phyloP scores from a whole-genome alignment of 2,888 invertebrate genomes.

The Steinernema scapterisci region DNA sequence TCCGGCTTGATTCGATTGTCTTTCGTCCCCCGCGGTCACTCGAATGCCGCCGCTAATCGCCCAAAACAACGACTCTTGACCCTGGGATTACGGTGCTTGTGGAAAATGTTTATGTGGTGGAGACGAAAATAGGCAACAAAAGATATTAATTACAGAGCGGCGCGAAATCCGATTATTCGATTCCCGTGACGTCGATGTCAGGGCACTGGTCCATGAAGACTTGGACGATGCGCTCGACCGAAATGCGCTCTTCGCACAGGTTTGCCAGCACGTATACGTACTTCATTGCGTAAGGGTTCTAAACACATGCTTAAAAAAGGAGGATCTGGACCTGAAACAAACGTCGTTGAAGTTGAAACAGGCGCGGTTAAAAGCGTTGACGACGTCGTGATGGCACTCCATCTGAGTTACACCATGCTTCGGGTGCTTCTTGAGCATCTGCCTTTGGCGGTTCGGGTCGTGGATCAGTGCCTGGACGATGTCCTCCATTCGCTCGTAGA shows the following conservation, averaged over 20 bases:
- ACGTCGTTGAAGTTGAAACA: conserved; percentile 69
- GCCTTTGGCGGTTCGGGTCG: conserved; percentile 41
- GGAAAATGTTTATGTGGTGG: not conserved
- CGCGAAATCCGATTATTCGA: not conserved
- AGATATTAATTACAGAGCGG: not conserved
- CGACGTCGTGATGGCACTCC: conserved; percentile 68
- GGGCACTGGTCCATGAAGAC: conserved; percentile 48
- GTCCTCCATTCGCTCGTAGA: conserved; percentile 37
- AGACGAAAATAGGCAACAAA: not conserved
- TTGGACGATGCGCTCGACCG: conserved; percentile 42
- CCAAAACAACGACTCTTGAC: not conserved
- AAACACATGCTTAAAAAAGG: conserved; percentile 35
- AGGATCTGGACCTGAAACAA: not conserved
- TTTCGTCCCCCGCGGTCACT: not conserved
- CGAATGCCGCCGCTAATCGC: not conserved
- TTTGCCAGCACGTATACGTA: conserved; percentile 69
- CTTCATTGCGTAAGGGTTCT: conserved; percentile 69
- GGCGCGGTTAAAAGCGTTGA: conserved; percentile 60
- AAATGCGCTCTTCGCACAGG: conserved; percentile 60
- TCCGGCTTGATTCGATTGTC: conserved; percentile 18
- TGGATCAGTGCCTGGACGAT: conserved; percentile 41
- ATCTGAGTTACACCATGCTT: conserved; percentile 50
- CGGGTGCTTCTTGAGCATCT: conserved; percentile 48
- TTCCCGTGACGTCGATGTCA: conserved; percentile 39
- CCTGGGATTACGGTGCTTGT: conserved; percentile 8